These are phyloP conservation scores for Mormyrops attenuatus DNA, from an alignment of 2,797 vertebrate genomes.

Conservation along the genomic window DNA sequence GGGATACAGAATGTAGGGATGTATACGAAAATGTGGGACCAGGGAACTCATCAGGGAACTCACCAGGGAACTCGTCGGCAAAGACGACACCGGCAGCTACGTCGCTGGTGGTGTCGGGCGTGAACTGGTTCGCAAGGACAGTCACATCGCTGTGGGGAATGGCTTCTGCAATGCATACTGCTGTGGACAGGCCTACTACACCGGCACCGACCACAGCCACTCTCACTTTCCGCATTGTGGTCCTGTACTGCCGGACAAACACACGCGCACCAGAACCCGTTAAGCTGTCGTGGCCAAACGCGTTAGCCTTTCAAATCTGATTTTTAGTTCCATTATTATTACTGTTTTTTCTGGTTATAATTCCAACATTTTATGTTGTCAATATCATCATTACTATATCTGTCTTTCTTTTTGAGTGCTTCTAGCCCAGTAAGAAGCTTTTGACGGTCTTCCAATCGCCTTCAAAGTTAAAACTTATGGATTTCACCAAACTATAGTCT, in stretches of 20 bases:
- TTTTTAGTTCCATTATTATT: neutral
- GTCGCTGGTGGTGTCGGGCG: conserved; percentile 81
- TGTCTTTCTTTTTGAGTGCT: neutral
- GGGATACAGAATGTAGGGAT: neutral
- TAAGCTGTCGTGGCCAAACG: neutral
- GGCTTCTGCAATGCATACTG: conserved; percentile 63
- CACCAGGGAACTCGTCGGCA: conserved; percentile 55
- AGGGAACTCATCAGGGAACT: conserved; percentile 32
- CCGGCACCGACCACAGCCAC: conserved; percentile 82
- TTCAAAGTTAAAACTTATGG: neutral
- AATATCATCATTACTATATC: neutral
- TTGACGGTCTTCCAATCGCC: neutral
- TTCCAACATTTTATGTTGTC: neutral
- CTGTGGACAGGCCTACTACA: conserved; percentile 79
- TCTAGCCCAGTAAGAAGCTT: neutral
- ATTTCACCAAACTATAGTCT: neutral
- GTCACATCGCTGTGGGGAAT: conserved; percentile 68
- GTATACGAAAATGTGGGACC: neutral
- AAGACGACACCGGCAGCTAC: conserved; percentile 80
- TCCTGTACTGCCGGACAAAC: conserved; percentile 4
- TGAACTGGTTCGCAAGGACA: conserved; percentile 73
- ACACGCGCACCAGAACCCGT: neutral
- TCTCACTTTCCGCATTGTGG: conserved; percentile 54
- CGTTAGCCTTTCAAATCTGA: neutral
- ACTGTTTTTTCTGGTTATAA: neutral